These are phyloP conservation scores for Drosophila lini DNA, from an alignment of 1,140 invertebrate genomes.

Conservation along the genomic window DNA sequence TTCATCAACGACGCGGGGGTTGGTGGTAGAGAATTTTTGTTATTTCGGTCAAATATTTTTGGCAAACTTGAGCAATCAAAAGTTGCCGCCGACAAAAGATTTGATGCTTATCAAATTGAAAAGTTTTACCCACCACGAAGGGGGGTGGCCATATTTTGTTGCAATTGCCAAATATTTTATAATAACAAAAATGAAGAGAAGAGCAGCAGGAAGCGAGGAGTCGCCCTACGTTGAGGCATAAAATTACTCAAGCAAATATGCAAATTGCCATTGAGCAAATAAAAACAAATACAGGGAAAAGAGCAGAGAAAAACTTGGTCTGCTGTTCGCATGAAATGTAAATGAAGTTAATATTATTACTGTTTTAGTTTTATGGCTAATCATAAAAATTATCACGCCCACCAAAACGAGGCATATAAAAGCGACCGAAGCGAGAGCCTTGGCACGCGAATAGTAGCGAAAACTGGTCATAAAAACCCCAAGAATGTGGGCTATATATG, in stretches of 20 bases:
- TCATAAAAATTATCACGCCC: conserved; percentile 83
- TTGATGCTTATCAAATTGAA: conserved; percentile 81
- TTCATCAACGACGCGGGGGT: conserved; percentile 18
- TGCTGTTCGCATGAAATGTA: conserved; percentile 65
- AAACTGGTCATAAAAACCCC: conserved; percentile 45
- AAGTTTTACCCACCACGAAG: conserved; percentile 46
- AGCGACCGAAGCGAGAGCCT: conserved; percentile 33
- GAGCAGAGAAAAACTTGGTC: conserved; percentile 17
- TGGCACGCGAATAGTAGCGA: conserved; percentile 28
- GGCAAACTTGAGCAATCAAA: conserved; percentile 78
- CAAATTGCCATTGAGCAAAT: conserved; percentile 45
- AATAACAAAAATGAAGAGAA: conserved; percentile 12
- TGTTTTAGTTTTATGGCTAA: conserved; percentile 82
- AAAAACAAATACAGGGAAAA: conserved; percentile 15
- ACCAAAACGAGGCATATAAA: conserved; percentile 65
- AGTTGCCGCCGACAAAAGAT: conserved; percentile 61
- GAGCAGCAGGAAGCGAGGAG: background rate
- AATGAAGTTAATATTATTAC: conserved; percentile 83
- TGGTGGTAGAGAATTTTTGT: conserved; percentile 32
- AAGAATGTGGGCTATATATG: conserved; percentile 2
- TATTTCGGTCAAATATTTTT: conserved; percentile 67
- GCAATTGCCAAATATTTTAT: conserved; percentile 49
- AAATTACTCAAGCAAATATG: conserved; percentile 70
- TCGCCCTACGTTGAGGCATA: conserved; percentile 27
- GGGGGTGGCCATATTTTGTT: conserved; percentile 10